Conservation (phyloP, 2,113 vertebrate species). For the Otus sunia region DNA sequence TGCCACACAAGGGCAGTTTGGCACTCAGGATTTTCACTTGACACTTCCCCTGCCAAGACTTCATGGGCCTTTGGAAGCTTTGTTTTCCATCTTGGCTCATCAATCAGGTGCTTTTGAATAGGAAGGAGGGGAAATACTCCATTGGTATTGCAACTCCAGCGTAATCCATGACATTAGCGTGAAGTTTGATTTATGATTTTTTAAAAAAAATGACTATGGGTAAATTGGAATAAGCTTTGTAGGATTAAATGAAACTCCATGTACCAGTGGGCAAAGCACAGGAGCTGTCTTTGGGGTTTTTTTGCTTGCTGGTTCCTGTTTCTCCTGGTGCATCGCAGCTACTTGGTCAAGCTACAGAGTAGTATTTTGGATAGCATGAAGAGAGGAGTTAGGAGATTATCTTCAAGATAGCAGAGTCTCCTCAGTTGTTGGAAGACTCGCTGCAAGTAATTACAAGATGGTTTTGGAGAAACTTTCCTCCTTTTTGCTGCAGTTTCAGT, state of each 20-base stretch:
- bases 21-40: not conserved
- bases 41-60: not conserved
- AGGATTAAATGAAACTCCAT: not conserved
- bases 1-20: not conserved
- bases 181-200: not conserved
- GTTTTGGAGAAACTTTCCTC: conserved; percentile 27
- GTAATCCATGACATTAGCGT: not conserved
- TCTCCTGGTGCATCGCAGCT: not conserved
- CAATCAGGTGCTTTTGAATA: not conserved
- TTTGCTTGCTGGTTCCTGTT: not conserved
- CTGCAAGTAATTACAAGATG: not conserved
- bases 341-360: not conserved
- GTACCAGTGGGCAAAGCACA: not conserved
- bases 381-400: not conserved
- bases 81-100: not conserved
- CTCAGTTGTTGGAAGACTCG: not conserved
- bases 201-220: not conserved
- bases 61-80: not conserved
- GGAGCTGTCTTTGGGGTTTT: not conserved
- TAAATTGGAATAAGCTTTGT: not conserved
- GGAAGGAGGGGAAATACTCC: not conserved
- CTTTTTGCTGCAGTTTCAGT: not conserved
- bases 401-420: not conserved
- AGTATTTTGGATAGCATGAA: not conserved
- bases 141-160: not conserved